Conservation (phyloP, 1,140 invertebrate species). For the Calephelis virginiensis region DNA sequence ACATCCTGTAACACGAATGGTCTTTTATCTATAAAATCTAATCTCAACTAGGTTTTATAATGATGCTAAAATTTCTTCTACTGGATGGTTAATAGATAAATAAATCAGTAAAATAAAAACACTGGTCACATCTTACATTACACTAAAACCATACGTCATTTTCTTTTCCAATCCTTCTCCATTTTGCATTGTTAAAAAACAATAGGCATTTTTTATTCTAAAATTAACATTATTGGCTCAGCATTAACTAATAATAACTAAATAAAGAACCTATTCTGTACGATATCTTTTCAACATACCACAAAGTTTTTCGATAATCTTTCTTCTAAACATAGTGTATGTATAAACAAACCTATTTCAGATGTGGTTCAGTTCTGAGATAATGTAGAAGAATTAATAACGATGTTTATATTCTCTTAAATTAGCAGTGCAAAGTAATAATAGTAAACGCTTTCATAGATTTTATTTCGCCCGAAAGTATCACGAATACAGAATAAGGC, state of each 20-base stretch:
- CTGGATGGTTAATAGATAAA: not conserved
- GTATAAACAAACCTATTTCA: no score
- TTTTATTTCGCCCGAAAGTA: no score
- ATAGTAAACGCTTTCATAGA: no score
- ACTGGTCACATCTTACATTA: not conserved
- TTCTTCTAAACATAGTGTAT: no score
- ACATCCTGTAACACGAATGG: not conserved
- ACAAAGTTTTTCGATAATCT: no score
- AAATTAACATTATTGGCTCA: slow-evolving; percentile 6
- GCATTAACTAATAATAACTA: slow-evolving; percentile 4
- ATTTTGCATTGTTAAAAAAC: slow-evolving; percentile 8
- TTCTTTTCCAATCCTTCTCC: not conserved
- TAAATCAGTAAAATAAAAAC: slow-evolving; percentile 3
- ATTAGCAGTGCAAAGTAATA: no score
- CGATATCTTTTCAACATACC: no score
- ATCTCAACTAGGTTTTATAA: slow-evolving; percentile 13
- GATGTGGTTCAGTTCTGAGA: no score
- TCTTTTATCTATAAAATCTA: slow-evolving; percentile 18
- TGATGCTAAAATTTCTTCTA: slow-evolving; percentile 12
- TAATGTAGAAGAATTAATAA: no score
- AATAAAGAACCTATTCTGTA: no score
- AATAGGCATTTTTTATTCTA: slow-evolving; percentile 8
- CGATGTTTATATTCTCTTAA: no score
- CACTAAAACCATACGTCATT: not conserved
- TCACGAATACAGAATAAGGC: no score